Evolutionary conservation across 2,113 vertebrate species (phyloP), one percentile per base, ranked within the genome.

Genomic region (Calonectris borealis): DNA sequence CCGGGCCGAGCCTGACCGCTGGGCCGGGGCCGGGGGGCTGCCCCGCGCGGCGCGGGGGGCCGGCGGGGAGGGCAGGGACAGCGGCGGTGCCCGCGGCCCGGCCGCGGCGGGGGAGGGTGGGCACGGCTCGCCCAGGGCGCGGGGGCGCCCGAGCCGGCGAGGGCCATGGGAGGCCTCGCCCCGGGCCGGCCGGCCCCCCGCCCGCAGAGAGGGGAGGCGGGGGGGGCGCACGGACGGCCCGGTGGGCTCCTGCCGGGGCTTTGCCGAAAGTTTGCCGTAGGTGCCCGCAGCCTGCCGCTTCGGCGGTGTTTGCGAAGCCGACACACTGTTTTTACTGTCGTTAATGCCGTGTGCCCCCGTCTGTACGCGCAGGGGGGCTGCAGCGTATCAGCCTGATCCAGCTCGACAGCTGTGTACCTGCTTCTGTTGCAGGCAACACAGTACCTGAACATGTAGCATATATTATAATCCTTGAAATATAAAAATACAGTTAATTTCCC

Each of bases 311-410:
- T 4, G 36, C 44, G 19, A 29, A 69, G 58, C 31, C 52, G 0
- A 0, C 27, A 0, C 22, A 2, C 9, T 52, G n/a, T 5, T 21
- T 34, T 14, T 26, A 0, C 24, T 17, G 51, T 12, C 29, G 25
- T 6, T 20, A 13, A 1, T 36, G 80, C 48, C 14, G 10, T 24
- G 62, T 58, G 83, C 13, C 66, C 55, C 66, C 49, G 17, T 18
- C 48, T 10, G 68, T 18, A 0, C 7, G 49, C 22, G 3, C 31
- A 6, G 64, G 72, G 64, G 34, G 68, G 61, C 71, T 84, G 70
- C 76, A 1, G 44, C 3, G 46, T 4, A 1, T 40, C 57, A 2
- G 54, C 54, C 65, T 5, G 71, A 7, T 10, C 15, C 36, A 1
- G 26, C 61, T 10, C 24, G 1, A 1, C 52, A 17, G 72, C 86